Conservation (phyloP, 1,140 invertebrate genomes). For the Ostrea edulis region DNA sequence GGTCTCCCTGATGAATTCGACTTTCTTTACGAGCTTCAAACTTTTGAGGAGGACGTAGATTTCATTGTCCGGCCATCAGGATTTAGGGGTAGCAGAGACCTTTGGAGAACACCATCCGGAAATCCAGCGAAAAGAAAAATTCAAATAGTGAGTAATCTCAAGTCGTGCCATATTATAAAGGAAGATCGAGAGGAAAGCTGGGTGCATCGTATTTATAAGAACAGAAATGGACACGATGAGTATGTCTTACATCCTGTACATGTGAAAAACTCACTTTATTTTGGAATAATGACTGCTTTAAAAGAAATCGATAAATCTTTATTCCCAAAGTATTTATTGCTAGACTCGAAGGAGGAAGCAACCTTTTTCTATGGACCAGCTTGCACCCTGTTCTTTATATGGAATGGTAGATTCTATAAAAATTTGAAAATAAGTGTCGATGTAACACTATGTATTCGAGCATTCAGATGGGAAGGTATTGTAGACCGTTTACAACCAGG, state of each 20-base stretch:
- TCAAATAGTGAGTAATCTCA: no score
- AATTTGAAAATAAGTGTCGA: slow-evolving; percentile 51
- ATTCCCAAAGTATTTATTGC: not conserved
- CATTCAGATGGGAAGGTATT: slow-evolving; percentile 27
- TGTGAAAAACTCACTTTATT: slow-evolving; percentile 40
- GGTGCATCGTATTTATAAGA: no score
- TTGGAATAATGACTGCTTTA: not conserved
- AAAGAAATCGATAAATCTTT: not conserved
- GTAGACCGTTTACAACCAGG: slow-evolving; percentile 23
- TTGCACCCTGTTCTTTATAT: slow-evolving; percentile 34
- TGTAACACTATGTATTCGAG: slow-evolving; percentile 49
- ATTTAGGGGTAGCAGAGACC: not conserved
- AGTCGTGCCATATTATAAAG: no score
- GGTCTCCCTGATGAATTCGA: slow-evolving; percentile 50
- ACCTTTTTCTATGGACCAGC: slow-evolving; percentile 48
- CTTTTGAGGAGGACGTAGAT: slow-evolving; percentile 16
- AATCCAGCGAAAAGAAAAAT: no score
- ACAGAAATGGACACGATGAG: not conserved
- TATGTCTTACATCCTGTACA: slow-evolving; percentile 34
- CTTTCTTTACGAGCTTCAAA: slow-evolving; percentile 40
- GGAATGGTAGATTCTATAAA: slow-evolving; percentile 50
- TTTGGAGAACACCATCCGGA: not conserved
- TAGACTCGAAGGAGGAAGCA: not conserved
- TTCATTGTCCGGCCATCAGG: slow-evolving; percentile 15
- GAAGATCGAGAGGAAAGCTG: no score